These are phyloP conservation scores for Colostygia pectinataria DNA, from an alignment of 2,888 invertebrate species.

Conservation along the genomic window DNA sequence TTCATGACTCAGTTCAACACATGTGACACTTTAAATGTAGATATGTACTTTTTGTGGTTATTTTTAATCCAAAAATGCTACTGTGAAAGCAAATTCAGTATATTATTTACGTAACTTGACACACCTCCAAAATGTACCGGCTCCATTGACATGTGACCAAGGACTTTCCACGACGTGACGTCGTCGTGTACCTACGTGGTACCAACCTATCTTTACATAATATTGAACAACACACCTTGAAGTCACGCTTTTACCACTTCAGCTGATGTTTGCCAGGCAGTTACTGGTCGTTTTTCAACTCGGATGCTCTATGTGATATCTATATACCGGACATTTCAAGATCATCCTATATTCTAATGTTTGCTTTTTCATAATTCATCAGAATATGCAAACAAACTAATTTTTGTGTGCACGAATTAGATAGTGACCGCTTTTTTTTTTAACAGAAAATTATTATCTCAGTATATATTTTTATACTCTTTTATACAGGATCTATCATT, in stretches of 20 bases:
- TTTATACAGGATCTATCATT: too few relatives aligned
- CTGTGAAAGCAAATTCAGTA: too few relatives aligned
- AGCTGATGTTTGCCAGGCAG: slow-evolving; percentile 7
- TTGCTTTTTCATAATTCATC: slow-evolving; percentile 1
- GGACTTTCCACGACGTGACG: too few relatives aligned
- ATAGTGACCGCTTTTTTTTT: too few relatives aligned
- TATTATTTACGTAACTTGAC: slow-evolving; percentile 43
- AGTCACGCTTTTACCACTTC: slow-evolving; percentile 28
- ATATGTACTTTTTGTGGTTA: too few relatives aligned
- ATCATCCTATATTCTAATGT: slow-evolving; percentile 11
- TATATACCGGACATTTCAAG: slow-evolving; percentile 17
- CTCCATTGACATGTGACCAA: too few relatives aligned
- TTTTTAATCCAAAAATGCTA: too few relatives aligned
- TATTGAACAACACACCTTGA: slow-evolving; percentile 17
- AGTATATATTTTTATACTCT: too few relatives aligned
- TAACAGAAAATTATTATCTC: too few relatives aligned
- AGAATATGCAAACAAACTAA: background rate
- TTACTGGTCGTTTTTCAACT: slow-evolving; percentile 5
- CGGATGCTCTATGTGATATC: background rate
- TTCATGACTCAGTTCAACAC: slow-evolving; percentile 10
- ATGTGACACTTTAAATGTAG: slow-evolving; percentile 9
- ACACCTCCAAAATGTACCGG: slow-evolving; percentile 45
- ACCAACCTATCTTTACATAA: slow-evolving; percentile 12
- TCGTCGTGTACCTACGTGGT: slow-evolving; percentile 22
- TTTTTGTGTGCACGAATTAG: too few relatives aligned